Percentiles rank a stretch among this genome's conserved stretches.
These are phyloP conservation scores for Ochropleura plecta DNA, from an alignment of 2,888 invertebrate species.

Conservation along the genomic window DNA sequence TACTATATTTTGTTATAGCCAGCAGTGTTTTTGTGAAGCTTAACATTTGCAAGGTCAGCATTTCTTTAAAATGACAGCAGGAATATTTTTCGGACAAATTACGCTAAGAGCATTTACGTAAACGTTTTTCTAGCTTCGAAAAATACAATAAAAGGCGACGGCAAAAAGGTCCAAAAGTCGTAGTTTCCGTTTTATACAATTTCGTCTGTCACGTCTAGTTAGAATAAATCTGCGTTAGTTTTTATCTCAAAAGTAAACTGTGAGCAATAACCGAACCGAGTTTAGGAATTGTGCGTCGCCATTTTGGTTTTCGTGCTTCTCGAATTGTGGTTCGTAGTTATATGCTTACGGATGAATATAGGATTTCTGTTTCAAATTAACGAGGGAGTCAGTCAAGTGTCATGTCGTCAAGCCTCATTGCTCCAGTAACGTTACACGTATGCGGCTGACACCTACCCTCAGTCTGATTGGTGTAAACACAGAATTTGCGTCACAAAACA, in stretches of 20 bases:
- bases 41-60: constrained; percentile 1
- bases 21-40: neutral
- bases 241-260: constrained; percentile 84
- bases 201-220: constrained; percentile 67
- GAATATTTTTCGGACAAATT: constrained; percentile 37
- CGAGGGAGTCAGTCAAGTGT: constrained; percentile 87
- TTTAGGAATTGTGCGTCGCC: constrained; percentile 72
- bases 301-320: constrained; percentile 69
- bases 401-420: constrained; percentile 78
- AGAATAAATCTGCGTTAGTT: constrained; percentile 72
- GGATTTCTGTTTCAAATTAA: constrained; percentile 87
- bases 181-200: constrained; percentile 52
- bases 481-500: constrained; percentile 55
- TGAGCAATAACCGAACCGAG: constrained; percentile 73
- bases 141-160: constrained; percentile 33
- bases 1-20: neutral
- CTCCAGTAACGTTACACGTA: constrained; percentile 75
- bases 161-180: constrained; percentile 35
- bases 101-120: constrained; percentile 33
- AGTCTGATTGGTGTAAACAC: constrained; percentile 74
- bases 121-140: constrained; percentile 32
- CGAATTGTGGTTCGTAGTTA: constrained; percentile 73
- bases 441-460: constrained; percentile 74
- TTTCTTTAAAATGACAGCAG: constrained; percentile 11
- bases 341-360: constrained; percentile 70